Evolutionary conservation across 2,888 invertebrate genomes (phyloP).

Genomic region (Drosophila paranaensis): DNA sequence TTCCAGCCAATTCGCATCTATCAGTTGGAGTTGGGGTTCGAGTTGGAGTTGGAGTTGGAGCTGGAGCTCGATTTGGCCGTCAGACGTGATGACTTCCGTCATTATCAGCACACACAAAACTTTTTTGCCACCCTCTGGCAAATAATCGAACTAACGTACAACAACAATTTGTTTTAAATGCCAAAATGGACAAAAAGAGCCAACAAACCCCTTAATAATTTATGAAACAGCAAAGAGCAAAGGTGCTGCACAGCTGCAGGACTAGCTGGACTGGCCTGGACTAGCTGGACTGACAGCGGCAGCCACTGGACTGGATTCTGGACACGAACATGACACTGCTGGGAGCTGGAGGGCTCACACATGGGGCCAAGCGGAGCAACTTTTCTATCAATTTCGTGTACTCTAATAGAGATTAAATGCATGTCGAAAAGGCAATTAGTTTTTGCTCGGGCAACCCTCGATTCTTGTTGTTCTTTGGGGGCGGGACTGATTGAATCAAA

Average conservation of each 20-base stretch:
- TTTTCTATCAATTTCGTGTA: conserved; percentile 70
- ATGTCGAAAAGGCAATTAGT: conserved; percentile 84
- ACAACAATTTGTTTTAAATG: conserved; percentile 82
- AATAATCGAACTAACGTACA: conserved; percentile 79
- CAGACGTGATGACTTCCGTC: conserved; percentile 73
- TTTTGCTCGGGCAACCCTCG: conserved; percentile 55
- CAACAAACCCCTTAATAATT: conserved; percentile 75
- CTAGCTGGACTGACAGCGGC: conserved; percentile 13
- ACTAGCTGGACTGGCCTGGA: conserved; percentile 10
- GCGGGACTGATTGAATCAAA: conserved; percentile 70
- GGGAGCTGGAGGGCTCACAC: conserved; percentile 44
- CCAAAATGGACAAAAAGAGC: conserved; percentile 57
- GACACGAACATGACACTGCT: conserved; percentile 36
- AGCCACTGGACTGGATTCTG: conserved; percentile 3
- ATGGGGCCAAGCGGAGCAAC: conserved; percentile 56
- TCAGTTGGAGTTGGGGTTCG: conserved; percentile 22
- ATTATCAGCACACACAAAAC: conserved; percentile 60
- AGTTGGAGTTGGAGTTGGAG: neutral
- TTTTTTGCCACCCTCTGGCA: conserved; percentile 44
- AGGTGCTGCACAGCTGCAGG: conserved; percentile 35
- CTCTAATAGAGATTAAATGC: conserved; percentile 84
- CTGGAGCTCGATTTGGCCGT: neutral
- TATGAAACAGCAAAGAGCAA: conserved; percentile 69
- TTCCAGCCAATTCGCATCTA: conserved; percentile 51
- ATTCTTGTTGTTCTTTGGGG: conserved; percentile 1